Base-by-base conservation (phyloP, 1,140 invertebrate species). In the Heterodera carotae region DNA sequence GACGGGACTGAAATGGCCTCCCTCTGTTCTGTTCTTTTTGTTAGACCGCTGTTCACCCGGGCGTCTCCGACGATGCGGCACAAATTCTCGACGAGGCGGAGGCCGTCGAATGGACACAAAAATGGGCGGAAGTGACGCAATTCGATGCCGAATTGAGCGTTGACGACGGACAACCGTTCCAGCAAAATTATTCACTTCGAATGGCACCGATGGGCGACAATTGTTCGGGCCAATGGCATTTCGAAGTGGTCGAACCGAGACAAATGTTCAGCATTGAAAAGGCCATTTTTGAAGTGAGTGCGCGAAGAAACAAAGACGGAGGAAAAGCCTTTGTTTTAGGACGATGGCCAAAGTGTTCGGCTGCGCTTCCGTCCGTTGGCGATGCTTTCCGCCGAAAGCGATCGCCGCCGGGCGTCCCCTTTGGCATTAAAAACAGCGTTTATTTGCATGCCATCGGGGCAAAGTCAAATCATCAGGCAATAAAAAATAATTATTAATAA, bases 181-280 rank as follows among this genome's bases (percentile, higher is more conserved):
- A 27, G 25, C 36, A 62, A 22, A 74, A 74, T 74, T 74, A 74
- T 25, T 59, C 29, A 22, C 59, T 74, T 18, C 33, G 53, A 59
- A 22, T 74, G 36, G 22, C 56, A 5, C 72, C 72, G 27, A 29
- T 64, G 48, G 72, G 31, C 39, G 27, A 25, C 22, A 56, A 74
- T n/a, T 74, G 72, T 34, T 22, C 18, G 25, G 27, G 36, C 25
- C 39, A 29, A 34, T 74, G 56, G 56, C 48, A 34, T 10, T 60
- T 74, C 36, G 72, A 74, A 62, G 53, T 74, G 59, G 8, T 74
- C 27, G 72, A 74, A 34, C 72, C 72, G 27, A 56, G 72, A 27
- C 53, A 74, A 59, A 29, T 56, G n/a, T 36, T 59, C 3, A 36
- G 36, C 12, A 64, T 74, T 25, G 53, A 31, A 22, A 29, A 64